Evolutionary conservation across 2,113 vertebrate genomes (phyloP).

Genomic region (Artemisiospiza belli): DNA sequence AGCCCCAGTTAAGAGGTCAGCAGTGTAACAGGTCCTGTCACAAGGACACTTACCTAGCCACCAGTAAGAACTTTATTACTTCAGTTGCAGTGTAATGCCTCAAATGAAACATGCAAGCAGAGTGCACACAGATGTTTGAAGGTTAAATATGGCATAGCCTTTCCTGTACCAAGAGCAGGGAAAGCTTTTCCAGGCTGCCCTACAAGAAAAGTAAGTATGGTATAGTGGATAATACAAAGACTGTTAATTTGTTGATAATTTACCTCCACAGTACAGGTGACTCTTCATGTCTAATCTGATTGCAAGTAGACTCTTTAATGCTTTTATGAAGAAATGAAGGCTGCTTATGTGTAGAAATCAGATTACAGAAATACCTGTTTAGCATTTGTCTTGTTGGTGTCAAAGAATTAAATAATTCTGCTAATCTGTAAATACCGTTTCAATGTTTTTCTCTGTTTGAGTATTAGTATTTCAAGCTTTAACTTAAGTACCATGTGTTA

Average conservation of each 20-base stretch:
- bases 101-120: neutral
- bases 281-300: neutral
- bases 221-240: neutral
- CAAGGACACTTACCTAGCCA: neutral
- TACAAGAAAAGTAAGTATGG: neutral
- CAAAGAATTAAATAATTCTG: neutral
- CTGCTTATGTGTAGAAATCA: neutral
- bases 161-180: neutral
- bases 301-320: neutral
- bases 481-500: neutral
- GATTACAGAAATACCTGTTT: neutral
- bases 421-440: neutral
- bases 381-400: neutral
- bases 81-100: neutral
- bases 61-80: neutral
- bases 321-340: neutral
- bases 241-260: neutral
- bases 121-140: neutral
- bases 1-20: neutral
- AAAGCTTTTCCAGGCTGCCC: neutral
- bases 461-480: neutral
- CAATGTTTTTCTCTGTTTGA: neutral
- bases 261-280: neutral
- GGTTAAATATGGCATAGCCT: neutral
- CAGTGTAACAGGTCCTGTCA: neutral